phyloP scores from a whole-genome alignment of 2,797 vertebrate genomes.

The Galagoides demidoff region DNA sequence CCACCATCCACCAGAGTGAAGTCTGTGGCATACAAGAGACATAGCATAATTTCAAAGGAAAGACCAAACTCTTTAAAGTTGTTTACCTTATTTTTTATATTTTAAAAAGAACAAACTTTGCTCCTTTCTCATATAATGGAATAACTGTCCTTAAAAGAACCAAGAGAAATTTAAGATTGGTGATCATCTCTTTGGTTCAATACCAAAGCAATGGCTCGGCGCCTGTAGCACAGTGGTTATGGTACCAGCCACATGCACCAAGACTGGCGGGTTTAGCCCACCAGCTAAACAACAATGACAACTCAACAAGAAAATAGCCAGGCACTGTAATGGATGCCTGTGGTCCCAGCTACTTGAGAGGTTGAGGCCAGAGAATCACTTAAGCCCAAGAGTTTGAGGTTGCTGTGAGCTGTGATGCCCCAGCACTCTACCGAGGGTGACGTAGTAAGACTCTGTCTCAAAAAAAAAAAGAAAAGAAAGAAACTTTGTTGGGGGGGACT shows the following conservation, averaged over 20 bases:
- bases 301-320: too few species aligned
- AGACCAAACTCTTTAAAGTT: constrained; percentile 30
- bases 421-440: too few species aligned
- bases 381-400: too few species aligned
- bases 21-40: background rate
- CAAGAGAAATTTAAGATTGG: constrained; percentile 36
- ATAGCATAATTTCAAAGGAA: constrained; percentile 23
- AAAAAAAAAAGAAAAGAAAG: background rate
- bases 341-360: too few species aligned
- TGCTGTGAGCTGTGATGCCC: too few species aligned
- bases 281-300: too few species aligned
- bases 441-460: too few species aligned
- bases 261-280: too few species aligned
- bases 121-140: constrained; percentile 1
- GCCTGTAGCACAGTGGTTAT: too few species aligned
- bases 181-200: constrained; percentile 37
- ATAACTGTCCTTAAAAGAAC: constrained; percentile 36
- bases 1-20: constrained; percentile 14
- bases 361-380: too few species aligned
- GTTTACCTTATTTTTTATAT: constrained; percentile 26
- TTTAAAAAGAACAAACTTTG: constrained; percentile 56
- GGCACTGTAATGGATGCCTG: too few species aligned
- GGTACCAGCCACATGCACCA: too few species aligned
- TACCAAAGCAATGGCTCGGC: background rate
- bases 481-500: background rate